phyloP scores from a whole-genome alignment of 2,113 vertebrate genomes.

The Ceyx cyanopectus region DNA sequence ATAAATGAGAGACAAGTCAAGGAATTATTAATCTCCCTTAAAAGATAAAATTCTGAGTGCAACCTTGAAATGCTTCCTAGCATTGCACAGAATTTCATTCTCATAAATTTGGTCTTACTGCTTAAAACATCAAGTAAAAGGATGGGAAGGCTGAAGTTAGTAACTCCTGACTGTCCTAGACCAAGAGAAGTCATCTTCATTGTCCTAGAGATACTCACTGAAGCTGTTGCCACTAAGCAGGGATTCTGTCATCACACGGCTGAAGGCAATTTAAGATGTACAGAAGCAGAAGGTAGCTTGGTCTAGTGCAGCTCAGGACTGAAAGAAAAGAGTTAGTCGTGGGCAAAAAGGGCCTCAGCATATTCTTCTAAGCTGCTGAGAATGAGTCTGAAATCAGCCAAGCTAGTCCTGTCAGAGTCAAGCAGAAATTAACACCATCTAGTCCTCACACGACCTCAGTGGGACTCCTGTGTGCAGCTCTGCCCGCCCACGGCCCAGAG shows the following conservation, averaged over 20 bases:
- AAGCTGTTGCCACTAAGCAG: not conserved
- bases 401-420: not conserved
- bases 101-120: not conserved
- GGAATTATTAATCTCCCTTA: not conserved
- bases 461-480: not conserved
- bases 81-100: not conserved
- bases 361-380: not conserved
- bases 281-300: not conserved
- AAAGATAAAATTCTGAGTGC: not conserved
- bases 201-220: not conserved
- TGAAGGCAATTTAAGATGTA: not conserved
- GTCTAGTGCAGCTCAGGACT: not conserved
- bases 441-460: conserved; percentile 28
- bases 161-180: not conserved
- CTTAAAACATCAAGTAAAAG: not conserved
- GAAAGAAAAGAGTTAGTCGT: not conserved
- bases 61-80: not conserved
- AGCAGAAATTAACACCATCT: not conserved
- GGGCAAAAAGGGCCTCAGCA: not conserved
- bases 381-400: not conserved
- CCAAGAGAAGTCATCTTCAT: not conserved
- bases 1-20: not conserved
- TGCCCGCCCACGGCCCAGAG: not conserved
- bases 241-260: not conserved
- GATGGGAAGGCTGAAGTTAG: not conserved